Evolutionary conservation across 2,113 vertebrate species (phyloP).

Genomic region (Serinus canaria): DNA sequence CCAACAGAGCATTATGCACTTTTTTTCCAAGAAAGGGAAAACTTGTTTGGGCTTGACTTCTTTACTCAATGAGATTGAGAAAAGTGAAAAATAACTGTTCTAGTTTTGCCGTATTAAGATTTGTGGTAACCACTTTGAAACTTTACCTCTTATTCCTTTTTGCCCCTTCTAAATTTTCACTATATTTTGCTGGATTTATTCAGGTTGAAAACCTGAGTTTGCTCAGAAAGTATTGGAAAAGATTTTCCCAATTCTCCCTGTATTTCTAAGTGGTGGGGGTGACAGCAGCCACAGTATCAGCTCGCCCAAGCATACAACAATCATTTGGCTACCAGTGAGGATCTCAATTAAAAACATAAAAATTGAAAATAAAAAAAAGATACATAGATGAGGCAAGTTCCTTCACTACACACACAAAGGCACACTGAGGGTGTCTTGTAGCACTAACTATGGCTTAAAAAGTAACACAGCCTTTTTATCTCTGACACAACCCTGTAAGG

Average conservation of each 20-base stretch:
- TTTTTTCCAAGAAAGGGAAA: background rate
- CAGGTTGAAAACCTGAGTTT: background rate
- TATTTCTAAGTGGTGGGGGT: background rate
- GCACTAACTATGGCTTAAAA: background rate
- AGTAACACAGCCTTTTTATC: background rate
- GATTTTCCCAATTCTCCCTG: background rate
- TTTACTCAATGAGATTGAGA: background rate
- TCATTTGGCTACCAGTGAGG: background rate
- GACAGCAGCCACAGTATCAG: background rate
- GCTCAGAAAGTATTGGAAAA: background rate
- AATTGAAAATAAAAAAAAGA: too few relatives aligned
- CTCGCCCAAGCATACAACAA: background rate
- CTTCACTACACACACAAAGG: background rate
- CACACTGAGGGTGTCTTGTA: background rate
- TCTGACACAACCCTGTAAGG: background rate
- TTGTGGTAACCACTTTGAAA: background rate
- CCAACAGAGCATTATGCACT: fast-evolving
- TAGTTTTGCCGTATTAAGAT: background rate
- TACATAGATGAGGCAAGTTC: background rate
- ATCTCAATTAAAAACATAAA: background rate
- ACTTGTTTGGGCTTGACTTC: background rate
- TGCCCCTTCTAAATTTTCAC: background rate
- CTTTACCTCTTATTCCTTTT: background rate
- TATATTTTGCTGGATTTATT: background rate
- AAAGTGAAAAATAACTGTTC: background rate